A percentile compares a stretch with the other conserved stretches of the same genome.
Evolutionary conservation across 2,797 vertebrate species (phyloP).

Genomic region (Acomys russatus): DNA sequence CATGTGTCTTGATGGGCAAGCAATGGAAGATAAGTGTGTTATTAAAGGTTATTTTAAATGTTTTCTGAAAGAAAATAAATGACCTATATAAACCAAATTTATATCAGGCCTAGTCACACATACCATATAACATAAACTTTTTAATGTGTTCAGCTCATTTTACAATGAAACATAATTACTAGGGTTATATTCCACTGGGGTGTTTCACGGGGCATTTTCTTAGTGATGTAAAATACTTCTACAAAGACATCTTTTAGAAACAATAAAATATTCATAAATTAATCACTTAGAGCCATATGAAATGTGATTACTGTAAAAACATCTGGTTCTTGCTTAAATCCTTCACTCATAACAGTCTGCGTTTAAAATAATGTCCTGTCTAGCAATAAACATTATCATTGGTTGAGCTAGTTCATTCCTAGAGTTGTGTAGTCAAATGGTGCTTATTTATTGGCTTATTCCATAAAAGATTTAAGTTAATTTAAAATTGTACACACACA

Average conservation of each 20-base stretch:
- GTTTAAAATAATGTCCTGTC: background rate
- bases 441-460: background rate
- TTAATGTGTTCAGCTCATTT: conserved; percentile 14
- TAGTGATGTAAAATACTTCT: conserved; percentile 23
- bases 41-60: conserved; percentile 2
- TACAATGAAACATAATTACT: conserved; percentile 12
- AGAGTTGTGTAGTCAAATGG: conserved; percentile 5
- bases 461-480: background rate
- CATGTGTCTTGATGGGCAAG: background rate
- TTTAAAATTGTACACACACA: background rate
- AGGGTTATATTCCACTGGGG: background rate
- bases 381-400: background rate
- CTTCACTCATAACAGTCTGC: background rate
- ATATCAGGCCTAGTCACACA: conserved; percentile 27
- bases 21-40: background rate
- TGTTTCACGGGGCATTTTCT: conserved; percentile 4
- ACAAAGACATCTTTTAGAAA: background rate
- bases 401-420: background rate
- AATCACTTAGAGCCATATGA: background rate
- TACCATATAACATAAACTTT: background rate
- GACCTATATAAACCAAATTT: conserved; percentile 47
- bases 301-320: background rate
- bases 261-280: background rate
- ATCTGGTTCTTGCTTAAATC: background rate
- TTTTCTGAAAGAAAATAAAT: conserved; percentile 12